A percentile compares a stretch with the other conserved stretches of the same genome.
These are phyloP conservation scores for Rugalucina vietnamica DNA, from an alignment of 2,888 invertebrate genomes.

Conservation along the genomic window DNA sequence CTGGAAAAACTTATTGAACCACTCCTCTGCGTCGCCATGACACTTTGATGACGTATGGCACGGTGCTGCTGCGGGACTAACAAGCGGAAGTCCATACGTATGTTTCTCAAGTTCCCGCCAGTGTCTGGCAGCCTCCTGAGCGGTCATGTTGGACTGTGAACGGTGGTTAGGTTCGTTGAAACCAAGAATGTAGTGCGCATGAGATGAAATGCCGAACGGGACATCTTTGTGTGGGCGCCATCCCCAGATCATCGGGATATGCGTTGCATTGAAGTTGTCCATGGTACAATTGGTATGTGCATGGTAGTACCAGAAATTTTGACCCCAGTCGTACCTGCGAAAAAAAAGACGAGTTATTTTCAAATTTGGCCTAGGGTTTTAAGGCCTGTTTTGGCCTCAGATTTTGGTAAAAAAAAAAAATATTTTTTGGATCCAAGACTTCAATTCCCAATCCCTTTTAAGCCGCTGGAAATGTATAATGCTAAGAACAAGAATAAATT, in stretches of 20 bases:
- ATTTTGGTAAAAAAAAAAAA: too few relatives aligned
- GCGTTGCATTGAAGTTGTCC: constrained; percentile 26
- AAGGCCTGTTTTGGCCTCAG: too few relatives aligned
- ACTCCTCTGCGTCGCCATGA: constrained; percentile 48
- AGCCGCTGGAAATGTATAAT: too few relatives aligned
- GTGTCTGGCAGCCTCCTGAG: constrained; percentile 58
- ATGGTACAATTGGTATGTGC: constrained; percentile 38
- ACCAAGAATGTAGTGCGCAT: constrained; percentile 57
- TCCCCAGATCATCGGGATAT: constrained; percentile 69
- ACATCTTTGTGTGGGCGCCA: constrained; percentile 15
- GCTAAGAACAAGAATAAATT: too few relatives aligned
- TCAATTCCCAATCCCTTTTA: too few relatives aligned
- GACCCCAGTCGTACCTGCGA: constrained; percentile 62
- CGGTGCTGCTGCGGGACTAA: constrained; percentile 65
- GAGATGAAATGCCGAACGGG: constrained; percentile 32
- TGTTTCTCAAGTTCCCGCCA: constrained; percentile 63
- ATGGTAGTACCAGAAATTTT: constrained; percentile 38
- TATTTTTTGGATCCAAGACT: too few relatives aligned
- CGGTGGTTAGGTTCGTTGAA: constrained; percentile 71
- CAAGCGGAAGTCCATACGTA: constrained; percentile 53
- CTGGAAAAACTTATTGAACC: constrained; percentile 68
- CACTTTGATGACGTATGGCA: constrained; percentile 46
- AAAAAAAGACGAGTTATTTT: background rate
- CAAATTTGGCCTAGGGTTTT: background rate
- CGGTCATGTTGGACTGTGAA: constrained; percentile 62